Evolutionary conservation across 2,888 invertebrate species (phyloP).

Genomic region (Brachyptera putata): DNA sequence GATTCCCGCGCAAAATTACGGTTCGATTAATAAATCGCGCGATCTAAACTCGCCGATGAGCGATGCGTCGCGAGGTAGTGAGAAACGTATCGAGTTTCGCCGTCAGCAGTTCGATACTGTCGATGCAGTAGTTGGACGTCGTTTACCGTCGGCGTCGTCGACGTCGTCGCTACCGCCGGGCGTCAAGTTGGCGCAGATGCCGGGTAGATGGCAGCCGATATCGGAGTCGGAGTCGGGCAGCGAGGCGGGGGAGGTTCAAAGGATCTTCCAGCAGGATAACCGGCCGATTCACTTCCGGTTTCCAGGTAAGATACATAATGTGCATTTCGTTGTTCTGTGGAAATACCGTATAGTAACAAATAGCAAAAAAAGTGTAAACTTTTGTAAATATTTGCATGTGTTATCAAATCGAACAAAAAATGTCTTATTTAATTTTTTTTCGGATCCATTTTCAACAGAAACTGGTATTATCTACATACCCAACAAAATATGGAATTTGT

Average conservation of each 20-base stretch:
- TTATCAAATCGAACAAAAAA: too few species aligned
- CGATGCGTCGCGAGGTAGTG: conserved; percentile 2
- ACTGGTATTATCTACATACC: too few species aligned
- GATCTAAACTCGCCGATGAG: neutral
- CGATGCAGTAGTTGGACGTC: neutral
- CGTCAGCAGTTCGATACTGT: neutral
- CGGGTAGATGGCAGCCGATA: conserved; percentile 28
- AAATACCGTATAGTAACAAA: too few species aligned
- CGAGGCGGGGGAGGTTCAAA: conserved; percentile 66
- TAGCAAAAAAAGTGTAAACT: too few species aligned
- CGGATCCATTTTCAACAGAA: too few species aligned
- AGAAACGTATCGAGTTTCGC: too few species aligned
- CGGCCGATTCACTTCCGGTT: conserved; percentile 29
- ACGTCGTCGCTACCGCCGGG: neutral
- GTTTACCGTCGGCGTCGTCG: neutral
- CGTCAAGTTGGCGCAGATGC: neutral
- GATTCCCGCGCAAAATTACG: conserved; percentile 28
- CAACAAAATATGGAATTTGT: too few species aligned
- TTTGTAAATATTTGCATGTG: too few species aligned
- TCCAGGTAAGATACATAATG: conserved; percentile 26
- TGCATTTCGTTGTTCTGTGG: neutral
- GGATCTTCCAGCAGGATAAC: conserved; percentile 48
- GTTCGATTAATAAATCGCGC: conserved; percentile 29
- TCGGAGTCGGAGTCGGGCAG: conserved; percentile 59
- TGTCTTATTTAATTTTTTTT: too few species aligned